Evolutionary conservation across 2,797 vertebrate species (phyloP), one percentile per base, ranked within the genome.

Genomic region (Hoplostethus mediterraneus): DNA sequence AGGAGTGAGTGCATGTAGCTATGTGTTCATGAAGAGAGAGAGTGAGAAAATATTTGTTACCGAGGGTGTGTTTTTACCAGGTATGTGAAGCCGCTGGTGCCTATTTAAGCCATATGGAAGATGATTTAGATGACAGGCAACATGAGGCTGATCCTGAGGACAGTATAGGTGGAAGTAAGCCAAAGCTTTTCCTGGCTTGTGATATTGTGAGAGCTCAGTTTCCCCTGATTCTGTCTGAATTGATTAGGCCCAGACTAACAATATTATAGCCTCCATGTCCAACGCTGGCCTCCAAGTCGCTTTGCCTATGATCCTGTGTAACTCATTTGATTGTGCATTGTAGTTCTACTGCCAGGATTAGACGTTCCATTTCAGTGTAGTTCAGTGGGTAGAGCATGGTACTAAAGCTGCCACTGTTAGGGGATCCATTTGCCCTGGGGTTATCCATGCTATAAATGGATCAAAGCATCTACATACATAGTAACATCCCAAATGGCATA

Each of bases 61-160:
- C n/a, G 45, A n/a, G 5, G 16, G 0, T 48, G 47, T 17, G n/a
- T 48, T 48, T n/a, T 48, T 48, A 48, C n/a, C 16, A 48, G 6
- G 13, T 55, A 16, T 55, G 21, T 12, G 5, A 2, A 71, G 54
- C 58, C 71, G 75, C 16, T 48, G n/a, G 68, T 70, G 30, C 71
- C 67, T 71, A n/a, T 38, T 86, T 79, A 75, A 13, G 53, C 33
- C 55, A 33, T 72, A 80, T 58, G 58, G 33, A 62, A 17, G 40
- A 61, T 51, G 42, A 67, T 4, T 67, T 36, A 52, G 67, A 70
- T 42, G 5, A 62, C 63, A n/a, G 44, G 40, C 44, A 61, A 72
- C 36, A 48, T 75, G 57, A 72, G 0, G 14, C 64, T 44, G 30
- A 79, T 48, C 71, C 53, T 36, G 53, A 63, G 13, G 17, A 48